These are phyloP conservation scores for Rattus rattus DNA, from an alignment of 2,113 vertebrate genomes.

Conservation along the genomic window DNA sequence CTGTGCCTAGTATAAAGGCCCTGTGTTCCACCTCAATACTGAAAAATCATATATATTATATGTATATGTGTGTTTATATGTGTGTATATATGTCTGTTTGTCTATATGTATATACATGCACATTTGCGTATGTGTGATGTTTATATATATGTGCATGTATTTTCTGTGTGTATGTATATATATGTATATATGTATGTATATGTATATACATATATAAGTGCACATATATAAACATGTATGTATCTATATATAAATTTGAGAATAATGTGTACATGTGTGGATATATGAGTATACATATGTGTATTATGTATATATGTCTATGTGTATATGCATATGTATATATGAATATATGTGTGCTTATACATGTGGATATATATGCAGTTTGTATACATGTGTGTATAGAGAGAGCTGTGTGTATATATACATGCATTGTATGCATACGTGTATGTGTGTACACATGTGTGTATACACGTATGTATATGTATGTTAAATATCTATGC, in stretches of 20 bases:
- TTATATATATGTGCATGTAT: background rate
- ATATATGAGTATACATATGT: background rate
- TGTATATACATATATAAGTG: no score
- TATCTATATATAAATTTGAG: no score
- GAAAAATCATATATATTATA: background rate
- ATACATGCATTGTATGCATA: background rate
- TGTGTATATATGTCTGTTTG: no score
- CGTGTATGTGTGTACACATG: background rate
- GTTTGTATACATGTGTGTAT: no score
- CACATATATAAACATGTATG: background rate
- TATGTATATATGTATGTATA: no score
- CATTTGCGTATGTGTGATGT: background rate
- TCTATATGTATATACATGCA: background rate
- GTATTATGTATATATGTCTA: fast-evolving
- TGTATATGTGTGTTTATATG: background rate
- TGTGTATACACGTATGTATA: no score
- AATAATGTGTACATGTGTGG: background rate
- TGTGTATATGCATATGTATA: background rate
- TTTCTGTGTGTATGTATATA: background rate
- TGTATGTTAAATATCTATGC: background rate
- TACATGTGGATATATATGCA: no score
- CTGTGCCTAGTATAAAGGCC: background rate
- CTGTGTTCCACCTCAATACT: background rate
- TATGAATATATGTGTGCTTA: no score
- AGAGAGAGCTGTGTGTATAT: background rate